Base-by-base conservation (phyloP, 2,888 invertebrate species). In the Tricholauxania praeusta region DNA sequence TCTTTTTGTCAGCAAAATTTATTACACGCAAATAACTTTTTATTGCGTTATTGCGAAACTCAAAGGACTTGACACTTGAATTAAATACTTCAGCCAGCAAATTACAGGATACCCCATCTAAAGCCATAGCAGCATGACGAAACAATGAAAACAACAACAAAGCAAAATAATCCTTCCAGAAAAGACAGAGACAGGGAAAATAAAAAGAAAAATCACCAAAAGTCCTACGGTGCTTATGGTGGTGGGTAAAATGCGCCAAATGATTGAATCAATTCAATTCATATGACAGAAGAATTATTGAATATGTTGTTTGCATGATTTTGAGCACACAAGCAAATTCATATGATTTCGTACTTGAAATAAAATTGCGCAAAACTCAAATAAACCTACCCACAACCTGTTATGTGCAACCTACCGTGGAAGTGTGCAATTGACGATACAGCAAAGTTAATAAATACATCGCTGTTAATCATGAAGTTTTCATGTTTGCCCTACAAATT, bases 61-160 rank as follows among this genome's bases (percentile, higher is more conserved):
- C 84, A 84, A 78, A 84, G 83, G 83, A 82, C 82, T 85, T 84
- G 85, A 85, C 86, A 85, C 85, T 85, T 82, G 85, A 85, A 85
- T 86, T 85, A 85, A 84, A 82, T 79, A 68, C 60, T 66, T 19
- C 52, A 70, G 63, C 19, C 62, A 63, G 63, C 53, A 63, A 22
- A 64, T 64, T 49, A 64, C 49, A 51, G n/a, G 59, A 49, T 51
- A 64, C 64, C 64, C 64, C 7, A 49, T 19, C 49, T 51, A 51
- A 22, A 64, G 64, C 19, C 22, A 52, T 19, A 39, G 39, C 39
- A 39, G 39, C 39, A 39, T 5, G 57, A 52, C 72, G 66, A 66
- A 52, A 72, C 66, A 66, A 72, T 59, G 62, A 71, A 71, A 60
- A 60, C 57, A 65, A 74, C 57, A 68, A 39, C 63, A 66, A 70